Evolutionary conservation across 2,113 vertebrate species (phyloP), one percentile per base, ranked within the genome.

Genomic region (Oncorhynchus gorbuscha): DNA sequence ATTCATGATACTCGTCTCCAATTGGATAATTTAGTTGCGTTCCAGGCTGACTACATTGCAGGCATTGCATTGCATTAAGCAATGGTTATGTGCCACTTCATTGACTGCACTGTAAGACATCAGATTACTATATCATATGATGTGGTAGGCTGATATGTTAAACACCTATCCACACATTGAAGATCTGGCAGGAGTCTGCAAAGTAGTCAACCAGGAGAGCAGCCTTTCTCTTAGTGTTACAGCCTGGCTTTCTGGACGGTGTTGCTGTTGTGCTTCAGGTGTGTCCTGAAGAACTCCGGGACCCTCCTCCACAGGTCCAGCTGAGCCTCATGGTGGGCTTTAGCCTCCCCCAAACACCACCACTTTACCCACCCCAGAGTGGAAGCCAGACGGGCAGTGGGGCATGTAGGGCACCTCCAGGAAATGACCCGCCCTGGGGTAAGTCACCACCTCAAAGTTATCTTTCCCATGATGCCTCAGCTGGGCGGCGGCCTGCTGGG

Each of bases 351-450:
- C 96, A 92, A 95, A 98, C 3, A 83, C 3, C 61, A 95, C 93
- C 39, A 77, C 79, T 2, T 24, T 82, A n/a, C 93, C 87, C 12
- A 93, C 2, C 0, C 89, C 81, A 6, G 48, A 48, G 5, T 97
- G 95, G 78, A 94, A 39, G 11, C 91, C 93, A 67, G 94, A 94
- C 0, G 91, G 79, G 75, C 94, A 95, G 83, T 90, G 82, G 0
- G 96, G 95, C 88, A 94, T 95, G 89, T 95, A 93, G 28, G 96
- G 96, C 7, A 94, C 91, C 16, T 99, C 95, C 4, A 98, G 89
- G 79, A 96, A 96, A 88, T 98, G 97, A 1, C 97, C 97, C 8
- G 96, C 91, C 77, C 92, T 93, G 1, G 94, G 93, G 72, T 99
- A 98, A 26, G 72, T 88, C 16, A 96, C 20, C 80, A 97, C 72